Evolutionary conservation across 2,888 invertebrate species (phyloP).

Genomic region (Campoplex nolae): DNA sequence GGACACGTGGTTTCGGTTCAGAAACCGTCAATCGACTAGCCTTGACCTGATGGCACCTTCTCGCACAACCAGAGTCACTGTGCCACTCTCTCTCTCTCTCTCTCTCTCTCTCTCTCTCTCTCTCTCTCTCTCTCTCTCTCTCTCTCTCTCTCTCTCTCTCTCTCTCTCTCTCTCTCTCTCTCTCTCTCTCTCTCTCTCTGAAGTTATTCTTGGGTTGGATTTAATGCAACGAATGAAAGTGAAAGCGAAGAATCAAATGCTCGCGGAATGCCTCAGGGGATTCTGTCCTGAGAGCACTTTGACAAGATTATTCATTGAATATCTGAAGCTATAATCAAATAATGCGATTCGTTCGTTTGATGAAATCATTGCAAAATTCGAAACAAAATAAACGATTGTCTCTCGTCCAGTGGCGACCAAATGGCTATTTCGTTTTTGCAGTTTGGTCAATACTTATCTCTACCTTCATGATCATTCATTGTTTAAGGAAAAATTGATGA

Average conservation of each 20-base stretch:
- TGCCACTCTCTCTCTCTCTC: background rate
- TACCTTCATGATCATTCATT: background rate
- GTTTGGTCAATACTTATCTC: background rate
- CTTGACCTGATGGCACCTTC: constrained; percentile 42
- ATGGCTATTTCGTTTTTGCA: background rate
- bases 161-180: constrained; percentile 1
- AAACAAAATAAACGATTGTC: background rate
- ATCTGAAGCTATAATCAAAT: background rate
- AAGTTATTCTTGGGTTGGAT: constrained; percentile 34
- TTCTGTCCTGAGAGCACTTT: background rate
- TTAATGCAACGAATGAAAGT: constrained; percentile 42
- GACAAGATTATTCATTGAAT: constrained; percentile 23
- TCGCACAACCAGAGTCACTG: background rate
- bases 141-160: background rate
- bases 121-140: constrained; percentile 4
- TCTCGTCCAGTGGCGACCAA: background rate
- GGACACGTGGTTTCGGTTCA: constrained; percentile 49
- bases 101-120: background rate
- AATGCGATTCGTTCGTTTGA: background rate
- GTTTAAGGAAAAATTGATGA: background rate
- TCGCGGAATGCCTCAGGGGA: background rate
- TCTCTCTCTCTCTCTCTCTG: background rate
- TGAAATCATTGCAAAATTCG: background rate
- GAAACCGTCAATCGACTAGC: constrained; percentile 48
- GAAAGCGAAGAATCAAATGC: constrained; percentile 15